phyloP scores from a whole-genome alignment of 2,797 vertebrate species.

The Ficedula albicollis region DNA sequence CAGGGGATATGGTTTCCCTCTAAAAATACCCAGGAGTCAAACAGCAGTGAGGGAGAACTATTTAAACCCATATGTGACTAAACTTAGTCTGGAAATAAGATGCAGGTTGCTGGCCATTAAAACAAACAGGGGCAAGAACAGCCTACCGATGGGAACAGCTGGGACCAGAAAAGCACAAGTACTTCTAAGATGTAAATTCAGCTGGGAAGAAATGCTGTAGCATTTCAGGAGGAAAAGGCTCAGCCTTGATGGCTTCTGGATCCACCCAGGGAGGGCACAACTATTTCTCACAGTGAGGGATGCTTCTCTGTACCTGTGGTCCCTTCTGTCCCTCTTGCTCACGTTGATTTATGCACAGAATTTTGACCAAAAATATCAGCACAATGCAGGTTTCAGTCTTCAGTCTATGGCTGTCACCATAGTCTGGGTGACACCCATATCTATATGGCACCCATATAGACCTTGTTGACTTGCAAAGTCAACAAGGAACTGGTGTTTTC shows the following conservation, averaged over 20 bases:
- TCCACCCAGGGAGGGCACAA: neutral
- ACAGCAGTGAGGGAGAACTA: neutral
- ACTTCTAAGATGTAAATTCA: neutral
- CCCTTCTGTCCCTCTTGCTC: neutral
- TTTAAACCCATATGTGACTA: slow-evolving; percentile 41
- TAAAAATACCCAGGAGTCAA: slow-evolving; percentile 38
- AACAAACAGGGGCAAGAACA: neutral
- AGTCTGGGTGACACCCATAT: neutral
- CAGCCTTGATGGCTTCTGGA: neutral
- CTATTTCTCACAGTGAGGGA: neutral
- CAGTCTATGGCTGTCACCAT: neutral
- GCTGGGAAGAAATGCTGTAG: neutral
- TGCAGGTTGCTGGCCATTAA: neutral
- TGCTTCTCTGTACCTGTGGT: neutral
- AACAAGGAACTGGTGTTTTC: neutral
- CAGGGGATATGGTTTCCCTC: slow-evolving; percentile 29
- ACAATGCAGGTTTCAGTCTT: neutral
- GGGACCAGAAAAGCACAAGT: neutral
- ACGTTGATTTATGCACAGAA: neutral
- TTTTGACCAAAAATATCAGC: neutral
- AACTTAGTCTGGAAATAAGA: slow-evolving; percentile 48
- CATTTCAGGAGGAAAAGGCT: neutral
- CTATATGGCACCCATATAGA: neutral
- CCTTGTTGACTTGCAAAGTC: no score
- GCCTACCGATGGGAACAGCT: neutral